Conservation (phyloP, 2,888 invertebrate genomes). For the Amphipyra berbera region DNA sequence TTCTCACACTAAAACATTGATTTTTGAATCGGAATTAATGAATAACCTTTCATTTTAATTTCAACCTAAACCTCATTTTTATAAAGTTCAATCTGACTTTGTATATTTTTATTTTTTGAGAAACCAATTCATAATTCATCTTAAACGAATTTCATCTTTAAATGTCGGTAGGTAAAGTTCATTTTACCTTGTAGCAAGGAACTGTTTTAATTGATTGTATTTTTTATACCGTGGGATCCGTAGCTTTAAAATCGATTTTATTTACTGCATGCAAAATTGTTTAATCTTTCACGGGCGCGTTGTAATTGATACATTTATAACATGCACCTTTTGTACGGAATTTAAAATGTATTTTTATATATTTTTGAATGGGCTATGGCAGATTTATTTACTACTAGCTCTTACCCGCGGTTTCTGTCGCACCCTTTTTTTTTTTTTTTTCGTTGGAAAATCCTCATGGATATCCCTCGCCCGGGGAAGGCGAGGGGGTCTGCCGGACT, state of each 20-base stretch:
- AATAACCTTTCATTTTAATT: conserved; percentile 3
- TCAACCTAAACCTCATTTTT: neutral
- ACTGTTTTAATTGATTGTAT: conserved; percentile 36
- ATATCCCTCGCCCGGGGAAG: too few species aligned
- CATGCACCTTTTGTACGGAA: neutral
- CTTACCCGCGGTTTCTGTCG: too few species aligned
- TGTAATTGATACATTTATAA: conserved; percentile 27
- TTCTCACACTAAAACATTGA: conserved; percentile 47
- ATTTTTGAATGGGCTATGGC: neutral
- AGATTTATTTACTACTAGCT: too few species aligned
- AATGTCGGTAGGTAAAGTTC: rapidly evolving
- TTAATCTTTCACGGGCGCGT: conserved; percentile 24
- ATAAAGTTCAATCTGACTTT: conserved; percentile 13
- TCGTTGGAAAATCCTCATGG: too few species aligned
- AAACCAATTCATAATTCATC: neutral
- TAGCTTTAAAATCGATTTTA: conserved; percentile 43
- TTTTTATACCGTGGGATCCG: conserved; percentile 46
- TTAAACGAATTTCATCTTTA: conserved; percentile 14
- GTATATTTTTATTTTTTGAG: neutral
- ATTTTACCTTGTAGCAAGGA: neutral
- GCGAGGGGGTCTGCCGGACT: too few species aligned
- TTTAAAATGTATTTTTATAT: neutral
- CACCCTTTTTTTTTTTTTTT: too few species aligned
- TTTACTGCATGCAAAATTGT: conserved; percentile 37
- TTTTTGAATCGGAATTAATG: conserved; percentile 17